Percentiles rank a stretch among this genome's conserved stretches.
Evolutionary conservation across 2,888 invertebrate species (phyloP).

Genomic region (Eilema depressum): DNA sequence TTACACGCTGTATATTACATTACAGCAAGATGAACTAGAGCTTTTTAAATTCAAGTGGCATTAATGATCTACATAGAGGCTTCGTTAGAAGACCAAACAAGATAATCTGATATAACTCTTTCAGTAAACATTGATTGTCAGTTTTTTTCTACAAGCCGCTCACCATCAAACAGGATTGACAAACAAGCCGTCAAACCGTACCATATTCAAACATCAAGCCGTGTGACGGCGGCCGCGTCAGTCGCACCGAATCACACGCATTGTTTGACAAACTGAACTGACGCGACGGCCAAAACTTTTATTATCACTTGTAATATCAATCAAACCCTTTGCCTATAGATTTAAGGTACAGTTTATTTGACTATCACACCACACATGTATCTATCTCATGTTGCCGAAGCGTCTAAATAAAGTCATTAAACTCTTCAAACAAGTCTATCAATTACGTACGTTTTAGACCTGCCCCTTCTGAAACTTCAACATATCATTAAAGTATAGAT

Average conservation of each 20-base stretch:
- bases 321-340: constrained; percentile 21
- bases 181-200: constrained; percentile 46
- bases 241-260: constrained; percentile 36
- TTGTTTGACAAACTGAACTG: constrained; percentile 45
- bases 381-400: no score
- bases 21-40: background rate
- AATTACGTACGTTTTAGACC: no score
- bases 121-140: constrained; percentile 36
- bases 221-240: constrained; percentile 46
- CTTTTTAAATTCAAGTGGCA: background rate
- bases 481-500: no score
- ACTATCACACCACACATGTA: background rate
- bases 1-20: background rate
- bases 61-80: background rate
- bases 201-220: constrained; percentile 30
- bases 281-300: constrained; percentile 37
- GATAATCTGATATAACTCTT: constrained; percentile 20
- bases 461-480: no score
- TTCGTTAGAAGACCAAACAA: constrained; percentile 6
- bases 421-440: background rate
- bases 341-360: constrained; percentile 1
- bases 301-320: constrained; percentile 39
- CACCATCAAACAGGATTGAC: constrained; percentile 39
- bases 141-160: constrained; percentile 30
- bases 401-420: background rate